Conservation (phyloP, 2,113 vertebrate genomes). For the Lepisosteus osseus region DNA sequence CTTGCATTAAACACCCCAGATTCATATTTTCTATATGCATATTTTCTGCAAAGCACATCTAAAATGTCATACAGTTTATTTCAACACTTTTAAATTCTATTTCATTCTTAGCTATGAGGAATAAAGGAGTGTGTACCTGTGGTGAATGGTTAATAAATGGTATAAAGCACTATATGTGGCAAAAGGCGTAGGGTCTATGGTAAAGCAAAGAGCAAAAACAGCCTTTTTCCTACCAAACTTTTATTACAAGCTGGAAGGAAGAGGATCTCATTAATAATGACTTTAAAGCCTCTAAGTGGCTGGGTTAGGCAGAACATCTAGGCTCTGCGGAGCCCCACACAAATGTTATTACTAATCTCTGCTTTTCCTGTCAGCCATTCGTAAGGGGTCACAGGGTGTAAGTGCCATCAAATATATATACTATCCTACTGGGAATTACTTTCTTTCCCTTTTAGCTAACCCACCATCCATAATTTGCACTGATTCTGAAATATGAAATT, state of each 20-base stretch:
- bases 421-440: neutral
- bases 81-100: too few relatives aligned
- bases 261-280: slow-evolving; percentile 6
- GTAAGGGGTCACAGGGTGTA: slow-evolving; percentile 1
- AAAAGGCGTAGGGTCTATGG: too few relatives aligned
- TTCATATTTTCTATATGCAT: too few relatives aligned
- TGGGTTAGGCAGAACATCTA: neutral
- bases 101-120: too few relatives aligned
- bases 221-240: neutral
- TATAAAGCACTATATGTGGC: too few relatives aligned
- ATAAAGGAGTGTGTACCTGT: too few relatives aligned
- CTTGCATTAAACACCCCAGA: too few relatives aligned
- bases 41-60: too few relatives aligned
- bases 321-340: slow-evolving; percentile 8
- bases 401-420: slow-evolving; percentile 5
- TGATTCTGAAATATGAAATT: neutral
- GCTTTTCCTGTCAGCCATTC: slow-evolving; percentile 8
- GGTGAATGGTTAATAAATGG: too few relatives aligned
- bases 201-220: neutral
- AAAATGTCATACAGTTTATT: too few relatives aligned
- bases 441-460: neutral
- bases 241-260: neutral
- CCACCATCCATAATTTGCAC: neutral
- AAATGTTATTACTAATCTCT: slow-evolving; percentile 11
- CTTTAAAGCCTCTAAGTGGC: slow-evolving; percentile 2